Conservation (phyloP, 1,140 invertebrate species). For the Heterodera schachtii region DNA sequence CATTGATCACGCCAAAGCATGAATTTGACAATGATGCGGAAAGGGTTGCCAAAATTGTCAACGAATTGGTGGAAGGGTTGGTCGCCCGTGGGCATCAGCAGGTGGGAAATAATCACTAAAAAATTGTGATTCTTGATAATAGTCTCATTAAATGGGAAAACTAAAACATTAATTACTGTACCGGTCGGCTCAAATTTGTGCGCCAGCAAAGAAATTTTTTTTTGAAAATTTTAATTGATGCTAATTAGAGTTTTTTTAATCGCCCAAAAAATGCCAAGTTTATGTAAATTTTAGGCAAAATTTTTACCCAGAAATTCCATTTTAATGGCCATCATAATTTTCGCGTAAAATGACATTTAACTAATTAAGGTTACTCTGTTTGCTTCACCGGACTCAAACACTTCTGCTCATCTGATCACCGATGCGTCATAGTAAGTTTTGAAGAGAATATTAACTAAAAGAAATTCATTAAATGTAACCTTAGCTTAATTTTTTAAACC, state of each 20-base stretch:
- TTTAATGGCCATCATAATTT: too few relatives aligned
- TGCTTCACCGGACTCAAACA: slow-evolving; percentile 13
- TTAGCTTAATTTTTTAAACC: too few relatives aligned
- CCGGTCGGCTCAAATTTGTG: too few relatives aligned
- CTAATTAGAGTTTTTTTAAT: too few relatives aligned
- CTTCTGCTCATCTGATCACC: slow-evolving; percentile 4
- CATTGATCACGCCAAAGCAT: not conserved
- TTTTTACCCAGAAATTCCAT: too few relatives aligned
- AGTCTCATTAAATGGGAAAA: too few relatives aligned
- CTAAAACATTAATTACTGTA: too few relatives aligned
- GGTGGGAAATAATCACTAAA: not conserved
- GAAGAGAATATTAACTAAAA: too few relatives aligned
- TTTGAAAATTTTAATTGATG: too few relatives aligned
- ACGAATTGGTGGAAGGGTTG: slow-evolving; percentile 25
- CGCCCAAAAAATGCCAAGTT: too few relatives aligned
- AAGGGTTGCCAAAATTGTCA: slow-evolving; percentile 24
- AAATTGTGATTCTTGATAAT: not conserved
- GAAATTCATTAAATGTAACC: not conserved
- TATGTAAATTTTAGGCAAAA: too few relatives aligned
- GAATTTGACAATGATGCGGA: not conserved
- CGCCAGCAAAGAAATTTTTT: too few relatives aligned
- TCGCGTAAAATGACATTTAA: not conserved
- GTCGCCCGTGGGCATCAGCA: slow-evolving; percentile 22
- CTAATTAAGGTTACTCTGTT: not conserved
- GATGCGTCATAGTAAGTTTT: not conserved